Base-by-base conservation (phyloP, 2,113 vertebrate species). In the Lipotes vexillifer region DNA sequence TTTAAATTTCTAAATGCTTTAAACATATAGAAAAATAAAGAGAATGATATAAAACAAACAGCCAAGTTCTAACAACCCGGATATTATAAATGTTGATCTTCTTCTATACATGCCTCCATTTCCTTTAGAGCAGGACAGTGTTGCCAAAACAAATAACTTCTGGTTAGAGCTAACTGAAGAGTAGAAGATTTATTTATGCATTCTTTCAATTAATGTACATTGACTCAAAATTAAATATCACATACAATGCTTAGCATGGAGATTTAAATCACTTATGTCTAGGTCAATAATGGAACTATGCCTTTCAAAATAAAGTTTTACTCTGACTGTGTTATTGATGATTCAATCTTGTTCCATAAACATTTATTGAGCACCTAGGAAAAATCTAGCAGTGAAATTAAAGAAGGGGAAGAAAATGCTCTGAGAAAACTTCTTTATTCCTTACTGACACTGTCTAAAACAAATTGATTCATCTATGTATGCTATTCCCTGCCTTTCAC, bases 291-390 rank as follows among this genome's bases (percentile, higher is more conserved):
- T 91, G 57, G 63, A 94, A 89, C 36, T 87, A 87, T 84, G 75
- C 10, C 78, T 93, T 89, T 96, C 33, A 86, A 94, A 97, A 96
- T 86, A 96, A 96, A 97, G 93, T 89, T 96, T 97, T 89, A 94
- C 92, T 89, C 46, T 86, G 78, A 65, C 49, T 87, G 14, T 87
- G 36, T 80, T 96, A 93, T 96, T 96, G 95, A 96, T 96, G 38
- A 97, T 89, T 89, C 82, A 96, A 10, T 97, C 71, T 96, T 87
- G 12, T 80, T 96, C 44, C 63, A 81, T 96, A 97, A 97, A 96
- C 95, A 97, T 90, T 94, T 96, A 96, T 36, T 81, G 83, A 96
- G 74, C 49, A 97, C 44, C 72, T 71, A 90, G 46, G 59, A 20
- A 89, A 98, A 93, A 93, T 75, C 36, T 89, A 94, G 13, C n/a